Percentiles rank a stretch among this genome's conserved stretches.
Conservation (phyloP, 2,797 vertebrate species). For the Rousettus madagascariensis region DNA sequence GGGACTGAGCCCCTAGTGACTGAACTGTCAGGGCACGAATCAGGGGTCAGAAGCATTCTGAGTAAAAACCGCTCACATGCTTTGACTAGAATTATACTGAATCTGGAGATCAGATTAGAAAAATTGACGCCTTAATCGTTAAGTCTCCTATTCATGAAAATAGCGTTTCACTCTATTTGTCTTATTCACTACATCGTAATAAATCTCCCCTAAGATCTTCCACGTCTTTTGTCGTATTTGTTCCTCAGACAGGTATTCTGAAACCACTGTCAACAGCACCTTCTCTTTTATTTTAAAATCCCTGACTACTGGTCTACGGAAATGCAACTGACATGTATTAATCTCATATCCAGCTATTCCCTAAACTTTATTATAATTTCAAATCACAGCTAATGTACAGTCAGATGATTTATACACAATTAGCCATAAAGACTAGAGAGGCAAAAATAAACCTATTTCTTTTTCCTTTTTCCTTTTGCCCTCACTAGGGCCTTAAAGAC, state of each 20-base stretch:
- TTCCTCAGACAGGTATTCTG: not conserved
- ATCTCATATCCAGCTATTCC: not conserved
- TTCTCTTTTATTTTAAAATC: conserved; percentile 5
- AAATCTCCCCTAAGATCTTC: not conserved
- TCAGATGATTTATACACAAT: not conserved
- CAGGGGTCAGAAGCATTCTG: not conserved
- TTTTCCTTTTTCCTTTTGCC: not conserved
- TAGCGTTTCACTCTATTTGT: not conserved
- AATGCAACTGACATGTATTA: not conserved
- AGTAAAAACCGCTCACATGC: not conserved
- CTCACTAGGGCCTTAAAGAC: not conserved
- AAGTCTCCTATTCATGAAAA: not conserved
- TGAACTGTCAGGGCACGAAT: not conserved
- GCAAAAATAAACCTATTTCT: not conserved
- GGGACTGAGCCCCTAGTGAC: not conserved
- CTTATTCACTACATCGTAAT: not conserved
- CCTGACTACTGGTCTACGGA: not conserved
- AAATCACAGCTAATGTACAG: not conserved
- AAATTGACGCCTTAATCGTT: not conserved
- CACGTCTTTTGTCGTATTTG: not conserved
- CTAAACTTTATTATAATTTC: conserved; percentile 11
- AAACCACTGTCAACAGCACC: not conserved
- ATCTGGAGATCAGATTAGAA: not conserved
- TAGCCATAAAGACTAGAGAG: not conserved
- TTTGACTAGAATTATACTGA: conserved; percentile 15